Conservation (phyloP, 64 coral and sea anemone species). For the Dendronephthya gigantea region DNA sequence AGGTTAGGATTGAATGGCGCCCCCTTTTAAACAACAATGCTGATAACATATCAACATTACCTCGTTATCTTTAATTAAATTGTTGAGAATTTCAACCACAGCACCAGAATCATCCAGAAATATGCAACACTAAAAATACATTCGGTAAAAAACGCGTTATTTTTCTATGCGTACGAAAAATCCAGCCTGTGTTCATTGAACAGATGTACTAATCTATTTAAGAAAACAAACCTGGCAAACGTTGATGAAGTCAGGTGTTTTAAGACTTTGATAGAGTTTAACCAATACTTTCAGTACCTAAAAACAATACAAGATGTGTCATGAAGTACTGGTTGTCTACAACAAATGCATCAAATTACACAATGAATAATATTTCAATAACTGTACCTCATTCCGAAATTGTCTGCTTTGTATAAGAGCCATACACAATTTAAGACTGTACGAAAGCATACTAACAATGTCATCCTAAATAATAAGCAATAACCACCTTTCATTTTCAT, state of each 20-base stretch:
- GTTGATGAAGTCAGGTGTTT: constrained; percentile 95
- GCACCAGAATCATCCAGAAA: constrained; percentile 87
- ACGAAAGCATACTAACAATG: constrained; percentile 65
- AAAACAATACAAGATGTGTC: neutral
- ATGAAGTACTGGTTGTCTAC: too few relatives aligned
- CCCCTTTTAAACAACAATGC: neutral
- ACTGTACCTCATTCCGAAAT: constrained; percentile 77
- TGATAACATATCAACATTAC: constrained; percentile 8
- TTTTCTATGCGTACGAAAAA: neutral
- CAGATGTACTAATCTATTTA: too few relatives aligned
- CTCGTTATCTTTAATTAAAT: constrained; percentile 96
- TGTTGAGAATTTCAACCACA: constrained; percentile 86
- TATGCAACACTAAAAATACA: constrained; percentile 76
- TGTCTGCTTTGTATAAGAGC: constrained; percentile 84
- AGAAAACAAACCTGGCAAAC: constrained; percentile 80
- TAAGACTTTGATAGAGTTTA: constrained; percentile 70
- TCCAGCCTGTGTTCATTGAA: too few relatives aligned
- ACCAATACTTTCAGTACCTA: constrained; percentile 73
- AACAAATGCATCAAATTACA: too few relatives aligned
- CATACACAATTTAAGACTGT: constrained; percentile 86
- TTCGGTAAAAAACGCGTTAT: neutral
- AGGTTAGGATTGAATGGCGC: neutral
- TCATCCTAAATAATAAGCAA: constrained; percentile 58
- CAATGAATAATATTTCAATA: neutral
- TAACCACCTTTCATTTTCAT: neutral